A percentile compares a stretch with the other conserved stretches of the same genome.
phyloP scores from a whole-genome alignment of 2,113 vertebrate genomes.

The Herpailurus yagouaroundi region DNA sequence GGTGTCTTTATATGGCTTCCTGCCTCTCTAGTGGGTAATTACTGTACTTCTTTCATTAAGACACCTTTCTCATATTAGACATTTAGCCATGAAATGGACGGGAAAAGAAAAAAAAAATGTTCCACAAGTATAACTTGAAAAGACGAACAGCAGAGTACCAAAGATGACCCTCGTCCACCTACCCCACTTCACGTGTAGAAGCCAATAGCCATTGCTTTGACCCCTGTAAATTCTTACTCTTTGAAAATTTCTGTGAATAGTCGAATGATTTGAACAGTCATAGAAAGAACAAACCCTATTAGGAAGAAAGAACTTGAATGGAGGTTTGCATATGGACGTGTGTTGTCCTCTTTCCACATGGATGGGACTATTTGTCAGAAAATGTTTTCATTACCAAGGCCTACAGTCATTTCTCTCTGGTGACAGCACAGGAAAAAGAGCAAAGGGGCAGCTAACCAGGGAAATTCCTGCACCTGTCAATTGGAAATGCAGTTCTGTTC shows the following conservation, averaged over 20 bases:
- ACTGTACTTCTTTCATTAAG: neutral
- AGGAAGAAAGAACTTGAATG: neutral
- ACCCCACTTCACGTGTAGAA: neutral
- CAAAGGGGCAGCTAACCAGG: slow-evolving; percentile 68
- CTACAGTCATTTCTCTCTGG: slow-evolving; percentile 72
- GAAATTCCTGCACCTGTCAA: slow-evolving; percentile 83
- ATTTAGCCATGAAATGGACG: neutral
- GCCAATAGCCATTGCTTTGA: neutral
- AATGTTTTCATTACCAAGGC: slow-evolving; percentile 33
- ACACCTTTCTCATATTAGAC: neutral
- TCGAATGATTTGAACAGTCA: neutral
- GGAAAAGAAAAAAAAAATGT: neutral
- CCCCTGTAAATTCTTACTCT: neutral
- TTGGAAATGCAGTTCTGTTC: slow-evolving; percentile 78
- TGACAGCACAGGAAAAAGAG: slow-evolving; percentile 74
- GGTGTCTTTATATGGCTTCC: slow-evolving; percentile 25
- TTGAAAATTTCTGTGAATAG: neutral
- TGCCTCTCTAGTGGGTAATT: neutral
- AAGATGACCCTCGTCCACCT: neutral
- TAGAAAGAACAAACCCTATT: neutral
- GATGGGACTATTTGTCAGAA: slow-evolving; percentile 50
- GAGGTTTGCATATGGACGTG: neutral
- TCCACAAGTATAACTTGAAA: neutral
- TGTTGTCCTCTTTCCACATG: neutral
- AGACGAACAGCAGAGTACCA: neutral